Base-by-base conservation (phyloP, 1,140 invertebrate genomes). In the Drosophila paulistorum region DNA sequence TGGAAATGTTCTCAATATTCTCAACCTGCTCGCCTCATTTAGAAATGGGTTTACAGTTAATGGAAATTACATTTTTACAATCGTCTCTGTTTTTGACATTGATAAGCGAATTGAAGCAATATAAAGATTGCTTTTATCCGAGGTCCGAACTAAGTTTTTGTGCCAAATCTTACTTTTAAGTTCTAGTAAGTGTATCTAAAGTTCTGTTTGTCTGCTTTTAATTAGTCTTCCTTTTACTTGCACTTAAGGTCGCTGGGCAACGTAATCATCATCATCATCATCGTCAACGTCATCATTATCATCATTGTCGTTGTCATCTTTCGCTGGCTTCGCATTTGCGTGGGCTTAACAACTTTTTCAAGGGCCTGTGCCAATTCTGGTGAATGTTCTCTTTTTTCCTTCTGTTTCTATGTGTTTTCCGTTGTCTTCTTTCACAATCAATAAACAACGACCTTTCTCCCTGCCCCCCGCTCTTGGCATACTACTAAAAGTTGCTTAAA, bases 351-450 rank as follows among this genome's bases (percentile, higher is more conserved):
- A 74, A 68, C 70, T 58, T 77, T 87, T 86, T 86, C 82, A 86
- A 86, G 82, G 82, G 82, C 82, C 82, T 86, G 82, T 86, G 83
- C 82, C 82, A 86, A 87, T 86, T 86, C 70, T 67, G 17, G 45
- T 57, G 64, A 51, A 10, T 39, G 23, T 71, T 68, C 74, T 72
- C 65, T 81, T 62, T 76, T 65, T 35, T 48, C 45, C 37, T 37
- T 26, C 39, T 64, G 55, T 57, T 58, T 55, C 37, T 71, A 41
- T 82, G 63, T 48, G 59, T 54, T 63, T 51, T 42, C 62, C 61
- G 60, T 14, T 64, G 68, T 65, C 70, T 65, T 78, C 71, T 67
- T 70, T 58, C 7, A 76, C 82, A 87, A 87, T 86, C 82, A 82
- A 86, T 86, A 87, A 83, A 82, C 69, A 76, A 81, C 82, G 82